Evolutionary conservation across 2,888 invertebrate genomes (phyloP).

Genomic region (Aspidapion aeneum): DNA sequence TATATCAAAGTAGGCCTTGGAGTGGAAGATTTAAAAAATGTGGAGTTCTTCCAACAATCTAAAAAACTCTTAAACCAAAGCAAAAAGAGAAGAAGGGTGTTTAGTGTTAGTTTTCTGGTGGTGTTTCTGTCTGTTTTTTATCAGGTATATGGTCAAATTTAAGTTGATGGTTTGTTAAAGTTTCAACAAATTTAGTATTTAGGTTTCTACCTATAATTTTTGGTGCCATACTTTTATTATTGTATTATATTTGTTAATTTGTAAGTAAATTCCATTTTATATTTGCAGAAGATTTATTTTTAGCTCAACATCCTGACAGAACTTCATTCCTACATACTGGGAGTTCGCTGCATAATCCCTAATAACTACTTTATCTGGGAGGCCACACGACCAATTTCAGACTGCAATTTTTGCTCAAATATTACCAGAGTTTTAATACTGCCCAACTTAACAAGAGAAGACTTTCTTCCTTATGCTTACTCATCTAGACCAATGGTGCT

Average conservation of each 20-base stretch:
- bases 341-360: slow-evolving; percentile 71
- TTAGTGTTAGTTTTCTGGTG: background rate
- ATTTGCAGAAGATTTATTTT: no score
- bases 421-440: slow-evolving; percentile 65
- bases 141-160: no score
- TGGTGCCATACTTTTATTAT: no score
- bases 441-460: slow-evolving; percentile 62
- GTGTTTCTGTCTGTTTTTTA: background rate
- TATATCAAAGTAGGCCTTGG: background rate
- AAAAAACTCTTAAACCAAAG: no score
- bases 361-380: slow-evolving; percentile 87
- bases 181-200: no score
- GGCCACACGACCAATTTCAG: slow-evolving; percentile 76
- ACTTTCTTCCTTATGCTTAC: slow-evolving; percentile 73
- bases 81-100: no score
- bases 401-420: slow-evolving; percentile 75
- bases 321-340: slow-evolving; percentile 26
- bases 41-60: no score
- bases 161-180: no score
- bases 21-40: background rate
- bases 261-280: no score
- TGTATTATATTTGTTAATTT: no score
- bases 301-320: background rate
- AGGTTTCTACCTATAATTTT: no score
- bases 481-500: slow-evolving; percentile 76